Conservation (phyloP, 2,113 vertebrate species). For the Pandion haliaetus region DNA sequence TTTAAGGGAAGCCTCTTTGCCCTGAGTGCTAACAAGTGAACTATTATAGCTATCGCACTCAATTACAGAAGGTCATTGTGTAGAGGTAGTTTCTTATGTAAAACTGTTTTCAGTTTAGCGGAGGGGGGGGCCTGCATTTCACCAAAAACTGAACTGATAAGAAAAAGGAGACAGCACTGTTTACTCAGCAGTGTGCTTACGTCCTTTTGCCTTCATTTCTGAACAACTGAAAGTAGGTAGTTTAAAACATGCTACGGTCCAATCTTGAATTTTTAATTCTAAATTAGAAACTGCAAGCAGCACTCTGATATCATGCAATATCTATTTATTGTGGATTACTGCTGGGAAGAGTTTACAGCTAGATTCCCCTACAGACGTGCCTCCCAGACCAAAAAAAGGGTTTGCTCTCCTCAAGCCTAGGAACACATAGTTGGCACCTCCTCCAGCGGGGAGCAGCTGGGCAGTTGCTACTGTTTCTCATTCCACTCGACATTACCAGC, state of each 20-base stretch:
- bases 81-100: slow-evolving; percentile 52
- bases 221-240: background rate
- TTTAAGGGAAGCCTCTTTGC: background rate
- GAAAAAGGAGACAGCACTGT: background rate
- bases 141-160: slow-evolving; percentile 34
- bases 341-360: background rate
- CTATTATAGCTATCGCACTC: background rate
- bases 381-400: slow-evolving; percentile 39
- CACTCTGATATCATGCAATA: background rate
- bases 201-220: background rate
- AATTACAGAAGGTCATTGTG: slow-evolving; percentile 42
- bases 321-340: background rate
- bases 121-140: background rate
- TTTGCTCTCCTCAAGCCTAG: slow-evolving; percentile 18
- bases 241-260: background rate
- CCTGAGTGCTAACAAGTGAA: background rate
- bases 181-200: slow-evolving; percentile 8
- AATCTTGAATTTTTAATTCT: background rate
- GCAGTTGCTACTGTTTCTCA: slow-evolving; percentile 62
- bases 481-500: slow-evolving; percentile 2
- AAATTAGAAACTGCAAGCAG: background rate
- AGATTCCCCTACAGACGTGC: background rate
- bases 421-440: slow-evolving; percentile 65
- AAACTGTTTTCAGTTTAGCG: slow-evolving; percentile 18
- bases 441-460: slow-evolving; percentile 38